phyloP scores from a whole-genome alignment of 2,113 vertebrate genomes.

The Fregata magnificens region DNA sequence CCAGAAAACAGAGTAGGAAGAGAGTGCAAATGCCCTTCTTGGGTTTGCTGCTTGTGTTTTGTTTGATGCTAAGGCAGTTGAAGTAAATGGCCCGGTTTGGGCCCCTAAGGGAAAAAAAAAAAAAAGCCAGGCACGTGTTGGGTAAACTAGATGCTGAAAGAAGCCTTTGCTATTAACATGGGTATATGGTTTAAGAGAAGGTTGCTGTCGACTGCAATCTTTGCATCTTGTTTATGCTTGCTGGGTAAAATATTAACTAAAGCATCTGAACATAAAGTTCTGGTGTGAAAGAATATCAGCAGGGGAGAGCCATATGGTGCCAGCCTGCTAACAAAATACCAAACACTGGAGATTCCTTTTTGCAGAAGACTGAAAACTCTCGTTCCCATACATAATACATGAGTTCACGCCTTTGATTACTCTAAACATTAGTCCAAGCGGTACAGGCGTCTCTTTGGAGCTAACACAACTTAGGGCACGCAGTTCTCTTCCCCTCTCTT shows the following conservation, averaged over 20 bases:
- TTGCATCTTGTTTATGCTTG: conserved; percentile 69
- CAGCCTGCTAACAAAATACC: conserved; percentile 52
- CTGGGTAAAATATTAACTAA: conserved; percentile 54
- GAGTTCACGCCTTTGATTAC: conserved; percentile 64
- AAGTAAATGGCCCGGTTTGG: background rate
- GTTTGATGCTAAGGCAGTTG: background rate
- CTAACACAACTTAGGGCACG: conserved; percentile 41
- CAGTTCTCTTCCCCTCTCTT: background rate
- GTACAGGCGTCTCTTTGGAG: conserved; percentile 37
- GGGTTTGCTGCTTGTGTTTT: background rate
- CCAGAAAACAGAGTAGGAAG: background rate
- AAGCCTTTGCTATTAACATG: background rate
- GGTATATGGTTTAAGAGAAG: conserved; percentile 10
- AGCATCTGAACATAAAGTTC: conserved; percentile 34
- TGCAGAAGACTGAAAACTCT: conserved; percentile 53
- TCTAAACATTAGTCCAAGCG: conserved; percentile 32
- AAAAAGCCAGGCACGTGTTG: background rate
- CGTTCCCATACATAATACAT: conserved; percentile 59
- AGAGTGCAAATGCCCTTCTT: background rate
- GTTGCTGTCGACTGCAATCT: conserved; percentile 53
- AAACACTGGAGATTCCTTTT: conserved; percentile 28
- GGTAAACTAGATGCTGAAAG: background rate
- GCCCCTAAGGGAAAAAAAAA: background rate
- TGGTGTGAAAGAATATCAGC: conserved; percentile 62
- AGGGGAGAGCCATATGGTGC: conserved; percentile 63